Base-by-base conservation (phyloP, 2,888 invertebrate genomes). In the Hirudinaria manillensis region DNA sequence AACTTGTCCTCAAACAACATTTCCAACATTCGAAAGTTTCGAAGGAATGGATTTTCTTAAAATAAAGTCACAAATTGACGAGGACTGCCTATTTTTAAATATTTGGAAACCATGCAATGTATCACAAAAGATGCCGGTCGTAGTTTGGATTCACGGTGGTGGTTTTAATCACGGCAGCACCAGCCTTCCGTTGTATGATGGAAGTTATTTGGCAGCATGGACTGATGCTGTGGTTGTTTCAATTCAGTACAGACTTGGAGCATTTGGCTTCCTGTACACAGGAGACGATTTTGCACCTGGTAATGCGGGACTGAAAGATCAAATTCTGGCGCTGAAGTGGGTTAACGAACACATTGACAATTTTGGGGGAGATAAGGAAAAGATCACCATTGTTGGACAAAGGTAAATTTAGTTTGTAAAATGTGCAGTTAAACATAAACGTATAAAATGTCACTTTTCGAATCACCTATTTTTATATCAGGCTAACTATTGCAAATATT, bases 11-110 rank as follows among this genome's bases (percentile, higher is more conserved):
- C 53, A 55, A 29, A 19, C 29, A 13, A 19, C 6, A 29, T n/a
- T 53, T 32, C 6, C 6, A 16, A 34, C 27, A 13, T 27, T 55
- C 27, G 16, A 45, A 7, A 16, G 45, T 45, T 27, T 53, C 29
- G 21, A 72, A 29, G 55, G 61, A 16, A 61, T 29, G 29, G 29
- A 61, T 1, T 7, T n/a, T 13, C 29, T 24, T 24, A 19, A 61
- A 2, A 29, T 29, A 2, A 16, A 61, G 1, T 94, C 94, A 19
- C 92, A 92, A 84, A 90, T 93, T 80, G 93, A 93, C 56, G 97
- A 97, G 87, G 97, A 97, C 86, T 98, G 97, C 84, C 88, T 97
- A 7, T 97, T 95, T 85, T 87, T 97, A 82, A 97, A 96, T 85
- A 89, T 97, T 78, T 97, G 95, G 94, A 93, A 93, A 51, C 96